These are phyloP conservation scores for Aphidius gifuensis DNA, from an alignment of 1,140 invertebrate genomes.

Conservation along the genomic window DNA sequence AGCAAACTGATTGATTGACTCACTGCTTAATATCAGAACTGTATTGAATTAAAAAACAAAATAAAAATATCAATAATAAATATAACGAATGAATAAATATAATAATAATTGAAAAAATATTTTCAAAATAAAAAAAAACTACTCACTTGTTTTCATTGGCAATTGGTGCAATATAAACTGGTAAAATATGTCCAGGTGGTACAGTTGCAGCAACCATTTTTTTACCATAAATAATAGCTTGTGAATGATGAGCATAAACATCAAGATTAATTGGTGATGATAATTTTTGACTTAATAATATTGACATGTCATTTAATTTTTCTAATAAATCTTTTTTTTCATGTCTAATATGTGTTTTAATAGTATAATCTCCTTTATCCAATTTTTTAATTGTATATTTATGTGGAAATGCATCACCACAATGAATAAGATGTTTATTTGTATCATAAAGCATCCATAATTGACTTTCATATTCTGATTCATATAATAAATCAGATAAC, in stretches of 20 bases:
- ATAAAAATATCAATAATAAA: no score
- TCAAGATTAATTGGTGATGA: conserved; percentile 70
- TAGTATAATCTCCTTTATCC: conserved; percentile 92
- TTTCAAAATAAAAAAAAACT: conserved; percentile 26
- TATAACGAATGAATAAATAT: no score
- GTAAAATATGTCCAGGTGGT: conserved; percentile 62
- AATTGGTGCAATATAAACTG: conserved; percentile 75
- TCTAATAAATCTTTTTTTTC: conserved; percentile 86
- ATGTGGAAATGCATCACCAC: conserved; percentile 85
- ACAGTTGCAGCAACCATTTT: conserved; percentile 68
- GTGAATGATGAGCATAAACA: conserved; percentile 66
- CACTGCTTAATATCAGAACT: no score
- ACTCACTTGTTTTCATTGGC: conserved; percentile 69
- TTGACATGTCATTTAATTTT: conserved; percentile 72
- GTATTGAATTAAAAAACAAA: no score
- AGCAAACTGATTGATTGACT: no score
- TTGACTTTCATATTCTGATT: conserved; percentile 92
- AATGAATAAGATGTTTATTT: conserved; percentile 83
- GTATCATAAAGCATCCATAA: conserved; percentile 93
- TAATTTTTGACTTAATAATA: conserved; percentile 78
- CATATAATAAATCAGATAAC: conserved; percentile 85
- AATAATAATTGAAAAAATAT: conserved; percentile 19
- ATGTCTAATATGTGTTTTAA: conserved; percentile 84
- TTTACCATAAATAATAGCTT: conserved; percentile 71
- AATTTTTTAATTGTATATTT: conserved; percentile 82